Evolutionary conservation across 1,140 invertebrate species (phyloP), one percentile per base, ranked within the genome.

Genomic region (Brachionus angularis): DNA sequence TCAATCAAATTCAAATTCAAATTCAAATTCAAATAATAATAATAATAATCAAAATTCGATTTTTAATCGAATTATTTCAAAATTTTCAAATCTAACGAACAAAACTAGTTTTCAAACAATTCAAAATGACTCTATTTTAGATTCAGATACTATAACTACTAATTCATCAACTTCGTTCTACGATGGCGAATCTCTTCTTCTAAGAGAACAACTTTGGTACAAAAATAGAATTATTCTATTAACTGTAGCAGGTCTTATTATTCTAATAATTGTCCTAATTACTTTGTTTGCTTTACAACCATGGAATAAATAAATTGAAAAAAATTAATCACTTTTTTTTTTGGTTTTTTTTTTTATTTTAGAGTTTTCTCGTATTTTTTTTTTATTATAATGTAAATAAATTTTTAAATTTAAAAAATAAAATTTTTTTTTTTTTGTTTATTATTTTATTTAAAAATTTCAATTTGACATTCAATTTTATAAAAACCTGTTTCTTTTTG

Each of bases 211-310:
- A 23, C 33, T 58, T 18, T 58, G 53, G 53, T 58, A 58, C 53
- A 58, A 58, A 58, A 58, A 58, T 36, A 58, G 39, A 58, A 58
- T 58, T 36, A 58, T 58, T 23, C 33, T 58, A 2, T 23, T 58
- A 39, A 39, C 18, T 36, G 16, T 58, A 25, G 53, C 33, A 16
- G 36, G 53, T 58, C 33, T 58, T 10, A 58, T 58, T 58, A 34
- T 58, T 39, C 33, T 58, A 18, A 58, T 58, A 23, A 5, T 58
- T 23, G 23, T 58, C 27, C 33, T 58, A 8, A 58, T 58, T 18
- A 34, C 53, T 12, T 16, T 58, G 7, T 58, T 58, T 58, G 53
- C 53, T 23, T 58, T 58, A 18, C 33, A 58, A 23, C 53, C 53
- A 23, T 58, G 53, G 53, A 58, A 58, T 58, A 58, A 14, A 42